Percentiles rank a stretch among this genome's conserved stretches.
Evolutionary conservation across 1,140 invertebrate species (phyloP).

Genomic region (Teleogryllus occipitalis): DNA sequence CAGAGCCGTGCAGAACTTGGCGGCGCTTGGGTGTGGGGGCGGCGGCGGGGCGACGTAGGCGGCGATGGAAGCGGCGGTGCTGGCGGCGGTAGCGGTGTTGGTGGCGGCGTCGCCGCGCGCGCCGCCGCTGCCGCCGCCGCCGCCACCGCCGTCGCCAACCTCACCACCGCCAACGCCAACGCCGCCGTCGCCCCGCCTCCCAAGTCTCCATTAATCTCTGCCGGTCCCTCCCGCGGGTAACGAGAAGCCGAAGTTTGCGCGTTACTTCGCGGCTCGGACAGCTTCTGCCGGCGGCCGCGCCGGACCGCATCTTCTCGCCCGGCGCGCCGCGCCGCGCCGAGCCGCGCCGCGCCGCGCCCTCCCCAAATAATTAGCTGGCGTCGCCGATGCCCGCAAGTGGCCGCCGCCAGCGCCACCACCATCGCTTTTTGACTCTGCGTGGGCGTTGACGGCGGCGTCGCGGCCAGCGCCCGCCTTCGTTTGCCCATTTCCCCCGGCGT

Average conservation of each 20-base stretch:
- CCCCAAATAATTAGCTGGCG: not conserved
- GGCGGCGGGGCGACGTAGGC: not conserved
- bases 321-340: too few relatives aligned
- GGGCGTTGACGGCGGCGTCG: too few relatives aligned
- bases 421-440: too few relatives aligned
- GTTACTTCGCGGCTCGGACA: not conserved
- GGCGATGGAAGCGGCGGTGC: not conserved
- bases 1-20: not conserved
- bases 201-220: constrained; percentile 4
- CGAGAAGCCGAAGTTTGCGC: not conserved
- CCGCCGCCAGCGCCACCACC: too few relatives aligned
- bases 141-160: too few relatives aligned
- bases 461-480: too few relatives aligned
- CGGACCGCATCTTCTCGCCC: not conserved
- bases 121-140: too few relatives aligned
- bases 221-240: not conserved
- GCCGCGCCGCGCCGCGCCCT: not conserved
- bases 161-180: too few relatives aligned
- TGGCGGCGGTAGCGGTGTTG: not conserved
- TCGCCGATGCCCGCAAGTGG: not conserved
- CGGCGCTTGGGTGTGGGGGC: not conserved
- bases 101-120: too few relatives aligned
- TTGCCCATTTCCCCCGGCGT: too few relatives aligned
- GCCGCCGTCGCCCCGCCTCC: not conserved
- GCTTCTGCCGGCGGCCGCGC: not conserved